A percentile compares a stretch with the other conserved stretches of the same genome.
Conservation (phyloP, 2,797 vertebrate genomes). For the Cossypha polioptera region DNA sequence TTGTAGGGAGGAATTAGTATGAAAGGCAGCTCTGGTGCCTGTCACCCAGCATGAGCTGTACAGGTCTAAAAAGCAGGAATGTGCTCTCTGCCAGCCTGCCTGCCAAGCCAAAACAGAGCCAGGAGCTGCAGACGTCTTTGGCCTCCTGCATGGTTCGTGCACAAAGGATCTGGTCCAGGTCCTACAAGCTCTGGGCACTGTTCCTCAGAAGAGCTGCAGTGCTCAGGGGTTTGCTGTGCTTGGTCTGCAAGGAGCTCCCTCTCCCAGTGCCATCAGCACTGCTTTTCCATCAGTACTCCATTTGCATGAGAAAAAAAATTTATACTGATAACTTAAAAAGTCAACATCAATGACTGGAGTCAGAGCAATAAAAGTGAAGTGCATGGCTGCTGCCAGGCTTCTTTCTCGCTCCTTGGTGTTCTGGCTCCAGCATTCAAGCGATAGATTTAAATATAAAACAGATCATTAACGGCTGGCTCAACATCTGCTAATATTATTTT, state of each 20-base stretch:
- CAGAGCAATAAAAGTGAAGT: conserved; percentile 57
- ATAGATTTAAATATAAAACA: conserved; percentile 73
- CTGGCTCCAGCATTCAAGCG: conserved; percentile 52
- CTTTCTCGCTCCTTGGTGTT: conserved; percentile 58
- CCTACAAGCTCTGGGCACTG: background rate
- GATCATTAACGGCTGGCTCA: conserved; percentile 70
- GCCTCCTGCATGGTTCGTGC: background rate
- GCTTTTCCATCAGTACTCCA: background rate
- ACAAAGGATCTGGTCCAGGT: background rate
- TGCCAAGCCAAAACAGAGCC: rapidly evolving
- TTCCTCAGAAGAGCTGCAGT: background rate
- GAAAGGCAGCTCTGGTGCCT: background rate
- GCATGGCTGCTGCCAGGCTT: conserved; percentile 49
- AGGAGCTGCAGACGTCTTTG: background rate
- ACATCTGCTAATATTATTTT: conserved; percentile 75
- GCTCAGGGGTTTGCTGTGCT: background rate
- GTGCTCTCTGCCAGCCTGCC: background rate
- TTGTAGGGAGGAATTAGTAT: background rate
- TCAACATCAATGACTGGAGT: conserved; percentile 8
- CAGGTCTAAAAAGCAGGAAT: rapidly evolving
- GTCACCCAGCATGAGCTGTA: background rate
- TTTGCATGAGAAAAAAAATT: background rate
- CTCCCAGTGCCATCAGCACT: background rate
- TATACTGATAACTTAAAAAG: conserved; percentile 26
- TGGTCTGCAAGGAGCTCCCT: background rate